Base-by-base conservation (phyloP, 2,113 vertebrate genomes). In the Orthochromis indermauri region DNA sequence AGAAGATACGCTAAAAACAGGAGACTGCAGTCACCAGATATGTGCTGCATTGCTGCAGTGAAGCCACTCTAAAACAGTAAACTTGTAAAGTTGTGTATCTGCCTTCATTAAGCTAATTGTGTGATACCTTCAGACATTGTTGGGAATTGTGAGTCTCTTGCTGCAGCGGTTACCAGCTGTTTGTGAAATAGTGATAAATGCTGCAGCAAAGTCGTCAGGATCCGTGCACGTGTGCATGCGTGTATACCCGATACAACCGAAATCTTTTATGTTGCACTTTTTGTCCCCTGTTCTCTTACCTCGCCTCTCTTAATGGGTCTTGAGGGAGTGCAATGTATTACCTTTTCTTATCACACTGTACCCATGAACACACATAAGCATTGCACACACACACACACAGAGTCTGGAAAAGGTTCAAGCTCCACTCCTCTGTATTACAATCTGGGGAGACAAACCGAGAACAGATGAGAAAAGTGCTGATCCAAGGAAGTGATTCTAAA, bases 391-490 rank as follows among this genome's bases (percentile, higher is more conserved):
- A 17, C 35, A 83, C 26, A 71, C 78, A 73, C 63, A 86, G 2
- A 81, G 19, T 78, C 84, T 83, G 88, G 63, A 85, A 10, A 53
- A 71, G 45, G 87, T 16, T 84, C 21, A 79, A 59, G n/a, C 81
- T 57, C 31, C 26, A 87, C 79, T 89, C 8, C 54, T 86, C 57
- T 86, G 63, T 59, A 86, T 87, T 82, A 80, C 37, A 42, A 79
- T 88, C 68, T 87, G 33, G 33, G 19, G 87, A 86, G 14, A 86
- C 61, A 89, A n/a, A 76, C 55, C 24, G 40, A 24, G 11, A 10
- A 83, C 82, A 47, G 54, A 49, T 24, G 49, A 81, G 68, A 82
- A 93, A 94, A 94, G 88, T 90, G 93, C 90, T 93, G 91, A 95
- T 88, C 40, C 16, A 11, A 80, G 40, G 54, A 83, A 94, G 76